Base-by-base conservation (phyloP, 2,113 vertebrate species). In the Pteropus alecto region DNA sequence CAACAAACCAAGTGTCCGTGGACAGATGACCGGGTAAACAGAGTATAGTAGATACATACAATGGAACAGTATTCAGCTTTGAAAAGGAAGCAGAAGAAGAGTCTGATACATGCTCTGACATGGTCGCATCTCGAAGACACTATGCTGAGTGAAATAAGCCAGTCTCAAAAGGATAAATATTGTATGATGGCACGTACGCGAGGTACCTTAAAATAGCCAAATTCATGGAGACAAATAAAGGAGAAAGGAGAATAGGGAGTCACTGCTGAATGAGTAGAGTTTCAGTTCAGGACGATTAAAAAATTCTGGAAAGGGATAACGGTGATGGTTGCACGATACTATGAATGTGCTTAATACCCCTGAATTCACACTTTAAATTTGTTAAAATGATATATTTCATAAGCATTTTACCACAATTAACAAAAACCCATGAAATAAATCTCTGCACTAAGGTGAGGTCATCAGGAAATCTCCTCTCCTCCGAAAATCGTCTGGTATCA, bases 321-420 rank as follows among this genome's bases (percentile, higher is more conserved):
- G 48, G 28, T 1, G 7, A 38, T 26, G 28, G 38, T 6, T 9
- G 7, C 3, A 35, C 0, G 13, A 26, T 28, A 83, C 0, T 18
- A 9, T 35, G 2, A 78, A 54, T 30, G n/a, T 10, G 12, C 19
- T 85, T 43, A 56, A 48, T 70, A 78, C 65, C 43, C 38, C 18
- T 12, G 30, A 67, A 56, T 21, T 13, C 11, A 54, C 38, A 38
- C 65, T 51, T n/a, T 18, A 76, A 76, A 21, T 15, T 24, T 46
- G 18, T 30, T 24, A 86, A 48, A 70, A 18, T 33, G 48, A 26
- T 8, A 35, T 21, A 43, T 63, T 43, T 60, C n/a, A 21, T 14
- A 48, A 48, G 63, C n/a, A 48, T 71, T 51, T 78, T 54, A 46
- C 12, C 18, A 61, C 26, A 33, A 35, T 78, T 18, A 51, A 88